Percentiles rank a stretch among this genome's conserved stretches.
Conservation (phyloP, 2,888 invertebrate genomes). For the Rhyacophila evoluta region DNA sequence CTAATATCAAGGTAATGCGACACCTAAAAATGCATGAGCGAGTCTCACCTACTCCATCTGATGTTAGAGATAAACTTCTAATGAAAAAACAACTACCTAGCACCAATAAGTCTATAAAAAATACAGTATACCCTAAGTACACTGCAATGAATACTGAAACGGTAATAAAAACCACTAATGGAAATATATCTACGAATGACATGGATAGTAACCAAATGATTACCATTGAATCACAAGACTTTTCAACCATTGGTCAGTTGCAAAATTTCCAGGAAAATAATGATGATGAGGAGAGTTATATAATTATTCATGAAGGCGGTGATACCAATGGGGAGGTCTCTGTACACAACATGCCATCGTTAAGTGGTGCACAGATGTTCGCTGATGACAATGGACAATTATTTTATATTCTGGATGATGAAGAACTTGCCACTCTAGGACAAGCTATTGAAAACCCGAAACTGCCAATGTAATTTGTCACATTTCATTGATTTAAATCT, state of each 20-base stretch:
- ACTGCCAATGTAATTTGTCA: background rate
- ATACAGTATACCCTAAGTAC: conserved; percentile 31
- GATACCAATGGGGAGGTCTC: conserved; percentile 28
- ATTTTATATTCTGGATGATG: conserved; percentile 38
- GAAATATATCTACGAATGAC: background rate
- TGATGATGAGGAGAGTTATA: conserved; percentile 48
- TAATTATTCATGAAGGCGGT: conserved; percentile 46
- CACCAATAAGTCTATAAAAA: conserved; percentile 10
- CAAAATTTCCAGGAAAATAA: conserved; percentile 37
- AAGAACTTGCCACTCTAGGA: conserved; percentile 30
- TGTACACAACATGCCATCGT: background rate
- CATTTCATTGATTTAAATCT: background rate
- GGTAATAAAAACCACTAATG: background rate
- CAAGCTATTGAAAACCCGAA: conserved; percentile 8
- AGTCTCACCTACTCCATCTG: conserved; percentile 8
- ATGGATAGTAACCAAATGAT: background rate
- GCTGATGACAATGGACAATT: conserved; percentile 43
- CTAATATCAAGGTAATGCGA: conserved; percentile 59
- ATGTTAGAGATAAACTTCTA: conserved; percentile 18
- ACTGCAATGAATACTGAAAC: conserved; percentile 26
- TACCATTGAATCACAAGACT: background rate
- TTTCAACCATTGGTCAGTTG: conserved; percentile 23
- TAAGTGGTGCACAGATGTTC: conserved; percentile 39
- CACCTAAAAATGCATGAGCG: conserved; percentile 58
- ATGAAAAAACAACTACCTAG: conserved; percentile 17